Conservation (phyloP, 2,888 invertebrate genomes). For the Cryptocephalus primarius region DNA sequence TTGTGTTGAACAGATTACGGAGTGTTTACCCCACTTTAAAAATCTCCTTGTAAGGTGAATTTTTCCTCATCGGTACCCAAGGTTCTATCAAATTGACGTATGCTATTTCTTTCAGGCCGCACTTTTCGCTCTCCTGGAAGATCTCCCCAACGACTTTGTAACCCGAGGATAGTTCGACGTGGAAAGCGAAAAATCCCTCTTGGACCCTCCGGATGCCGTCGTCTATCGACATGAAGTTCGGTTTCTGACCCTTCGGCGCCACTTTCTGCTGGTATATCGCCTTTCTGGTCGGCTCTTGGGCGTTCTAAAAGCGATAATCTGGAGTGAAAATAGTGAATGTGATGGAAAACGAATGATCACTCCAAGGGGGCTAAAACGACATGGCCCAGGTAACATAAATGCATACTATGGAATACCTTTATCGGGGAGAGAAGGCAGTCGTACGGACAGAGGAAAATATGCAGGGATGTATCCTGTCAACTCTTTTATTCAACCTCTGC, state of each 20-base stretch:
- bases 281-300: conserved; percentile 49
- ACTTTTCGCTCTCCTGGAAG: conserved; percentile 59
- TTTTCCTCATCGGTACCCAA: conserved; percentile 43
- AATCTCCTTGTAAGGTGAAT: conserved; percentile 43
- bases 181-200: conserved; percentile 55
- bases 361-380: no score
- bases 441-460: no score
- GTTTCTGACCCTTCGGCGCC: conserved; percentile 44
- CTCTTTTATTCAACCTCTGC: background rate
- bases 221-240: conserved; percentile 46
- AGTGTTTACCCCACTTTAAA: conserved; percentile 42
- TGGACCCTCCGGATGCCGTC: conserved; percentile 49
- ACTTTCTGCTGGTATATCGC: conserved; percentile 53
- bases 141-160: conserved; percentile 57
- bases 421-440: no score
- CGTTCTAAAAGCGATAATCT: conserved; percentile 36
- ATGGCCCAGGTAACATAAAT: no score
- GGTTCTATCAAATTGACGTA: conserved; percentile 45
- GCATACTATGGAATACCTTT: no score
- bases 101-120: conserved; percentile 52
- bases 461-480: background rate
- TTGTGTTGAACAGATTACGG: no score
- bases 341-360: no score
- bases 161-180: conserved; percentile 53
- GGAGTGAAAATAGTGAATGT: no score